These are phyloP conservation scores for Paracanthobrama guichenoti DNA, from an alignment of 2,113 vertebrate species.

Conservation along the genomic window DNA sequence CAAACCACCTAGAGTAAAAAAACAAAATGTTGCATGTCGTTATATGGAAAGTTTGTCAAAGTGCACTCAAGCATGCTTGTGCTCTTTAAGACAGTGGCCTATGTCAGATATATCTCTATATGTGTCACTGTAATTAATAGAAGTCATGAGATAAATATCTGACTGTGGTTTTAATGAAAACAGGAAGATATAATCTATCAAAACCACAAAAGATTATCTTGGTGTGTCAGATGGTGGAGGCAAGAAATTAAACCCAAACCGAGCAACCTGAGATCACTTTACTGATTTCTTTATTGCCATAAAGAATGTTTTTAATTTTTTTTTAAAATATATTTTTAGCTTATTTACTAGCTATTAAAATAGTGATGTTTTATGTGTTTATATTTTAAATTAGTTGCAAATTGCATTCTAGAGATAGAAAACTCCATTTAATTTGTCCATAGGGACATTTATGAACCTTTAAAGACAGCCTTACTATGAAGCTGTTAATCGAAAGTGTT, in stretches of 20 bases:
- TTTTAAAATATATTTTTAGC: neutral
- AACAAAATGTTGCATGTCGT: neutral
- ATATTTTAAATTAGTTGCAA: neutral
- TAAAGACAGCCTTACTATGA: too few relatives aligned
- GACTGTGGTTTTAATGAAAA: neutral
- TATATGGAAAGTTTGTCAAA: constrained; percentile 25
- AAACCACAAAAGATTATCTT: neutral
- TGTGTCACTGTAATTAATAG: neutral
- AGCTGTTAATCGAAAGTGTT: too few relatives aligned
- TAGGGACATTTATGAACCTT: too few relatives aligned
- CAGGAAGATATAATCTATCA: neutral
- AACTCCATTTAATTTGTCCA: too few relatives aligned
- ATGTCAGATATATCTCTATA: neutral
- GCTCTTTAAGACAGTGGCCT: neutral
- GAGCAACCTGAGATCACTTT: neutral
- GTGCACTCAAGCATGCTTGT: constrained; percentile 3
- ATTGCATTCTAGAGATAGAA: neutral
- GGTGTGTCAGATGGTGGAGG: neutral
- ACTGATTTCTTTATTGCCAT: too few relatives aligned
- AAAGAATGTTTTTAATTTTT: too few relatives aligned
- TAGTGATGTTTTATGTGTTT: neutral
- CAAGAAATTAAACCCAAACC: neutral
- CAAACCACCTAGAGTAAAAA: constrained; percentile 25
- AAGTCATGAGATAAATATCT: neutral
- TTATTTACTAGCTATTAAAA: neutral